These are phyloP conservation scores for Syritta pipiens DNA, from an alignment of 2,888 invertebrate species.

Conservation along the genomic window DNA sequence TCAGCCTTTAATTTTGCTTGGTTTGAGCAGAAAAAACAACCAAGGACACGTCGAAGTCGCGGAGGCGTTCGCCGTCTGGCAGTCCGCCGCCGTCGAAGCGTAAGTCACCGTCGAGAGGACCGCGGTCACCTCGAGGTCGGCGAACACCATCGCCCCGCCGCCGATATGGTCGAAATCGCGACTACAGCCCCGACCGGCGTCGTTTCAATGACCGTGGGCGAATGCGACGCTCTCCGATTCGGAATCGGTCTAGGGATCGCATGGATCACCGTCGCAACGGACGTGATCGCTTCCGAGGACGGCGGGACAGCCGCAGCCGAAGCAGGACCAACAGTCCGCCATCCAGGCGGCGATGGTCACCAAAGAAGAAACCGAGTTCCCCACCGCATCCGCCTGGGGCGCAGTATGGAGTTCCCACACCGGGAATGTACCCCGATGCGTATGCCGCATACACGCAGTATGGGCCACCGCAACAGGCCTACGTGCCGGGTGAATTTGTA, in stretches of 20 bases:
- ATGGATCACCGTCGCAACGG: constrained; percentile 71
- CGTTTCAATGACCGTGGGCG: constrained; percentile 73
- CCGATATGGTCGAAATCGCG: constrained; percentile 69
- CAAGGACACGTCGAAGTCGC: constrained; percentile 68
- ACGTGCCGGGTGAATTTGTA: constrained; percentile 71
- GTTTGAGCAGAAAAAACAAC: constrained; percentile 35
- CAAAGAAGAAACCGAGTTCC: constrained; percentile 74
- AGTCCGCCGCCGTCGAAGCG: constrained; percentile 72
- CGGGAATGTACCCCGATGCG: constrained; percentile 74
- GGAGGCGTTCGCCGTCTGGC: constrained; percentile 74
- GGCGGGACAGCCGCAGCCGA: constrained; percentile 72
- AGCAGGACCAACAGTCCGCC: constrained; percentile 74
- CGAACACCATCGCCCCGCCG: constrained; percentile 76
- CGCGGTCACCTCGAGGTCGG: constrained; percentile 70
- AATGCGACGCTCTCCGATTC: constrained; percentile 66
- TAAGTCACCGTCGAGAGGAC: constrained; percentile 64
- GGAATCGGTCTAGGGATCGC: constrained; percentile 72
- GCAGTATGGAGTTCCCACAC: constrained; percentile 73
- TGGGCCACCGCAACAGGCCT: constrained; percentile 72
- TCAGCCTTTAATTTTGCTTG: not conserved
- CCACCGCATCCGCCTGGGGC: constrained; percentile 70
- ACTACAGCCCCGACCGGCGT: constrained; percentile 67
- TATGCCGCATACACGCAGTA: constrained; percentile 75
- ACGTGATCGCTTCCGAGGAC: constrained; percentile 72
- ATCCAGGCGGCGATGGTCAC: constrained; percentile 76